phyloP scores from a whole-genome alignment of 2,888 invertebrate genomes.

The Lissonota sp. region DNA sequence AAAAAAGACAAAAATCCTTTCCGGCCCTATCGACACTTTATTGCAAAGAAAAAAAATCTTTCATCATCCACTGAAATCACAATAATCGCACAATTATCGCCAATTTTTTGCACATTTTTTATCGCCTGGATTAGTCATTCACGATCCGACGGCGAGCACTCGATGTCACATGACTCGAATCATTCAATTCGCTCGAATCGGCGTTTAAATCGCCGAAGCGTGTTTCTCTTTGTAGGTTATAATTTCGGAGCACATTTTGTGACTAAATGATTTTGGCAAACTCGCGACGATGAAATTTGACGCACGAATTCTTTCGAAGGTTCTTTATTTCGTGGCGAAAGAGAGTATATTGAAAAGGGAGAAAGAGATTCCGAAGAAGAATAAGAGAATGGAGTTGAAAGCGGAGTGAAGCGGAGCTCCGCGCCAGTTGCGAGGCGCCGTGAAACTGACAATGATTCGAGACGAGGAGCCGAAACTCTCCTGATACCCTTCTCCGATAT shows the following conservation, averaged over 20 bases:
- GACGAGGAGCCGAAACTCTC: slow-evolving; percentile 59
- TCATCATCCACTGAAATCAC: slow-evolving; percentile 17
- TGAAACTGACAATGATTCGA: slow-evolving; percentile 63
- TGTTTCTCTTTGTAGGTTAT: too few species aligned
- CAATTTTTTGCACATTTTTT: background rate
- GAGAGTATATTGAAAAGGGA: background rate
- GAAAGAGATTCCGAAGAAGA: slow-evolving; percentile 8
- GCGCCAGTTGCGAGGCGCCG: slow-evolving; percentile 63
- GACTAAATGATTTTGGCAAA: too few species aligned
- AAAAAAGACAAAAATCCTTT: slow-evolving; percentile 7
- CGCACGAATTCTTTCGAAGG: too few species aligned
- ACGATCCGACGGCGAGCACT: background rate
- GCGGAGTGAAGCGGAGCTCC: slow-evolving; percentile 32
- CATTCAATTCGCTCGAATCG: too few species aligned
- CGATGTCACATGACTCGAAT: too few species aligned
- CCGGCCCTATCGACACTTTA: background rate
- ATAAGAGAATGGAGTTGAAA: slow-evolving; percentile 38
- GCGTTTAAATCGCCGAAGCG: too few species aligned
- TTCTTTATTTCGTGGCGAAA: background rate
- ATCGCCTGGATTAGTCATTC: background rate
- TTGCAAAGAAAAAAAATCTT: background rate
- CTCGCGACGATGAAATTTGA: too few species aligned
- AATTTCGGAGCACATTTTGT: too few species aligned
- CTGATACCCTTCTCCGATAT: slow-evolving; percentile 42
- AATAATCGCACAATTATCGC: slow-evolving; percentile 5